Percentiles rank a stretch among this genome's conserved stretches.
Conservation (phyloP, 2,888 invertebrate genomes). For the Dryadula phaetusa region DNA sequence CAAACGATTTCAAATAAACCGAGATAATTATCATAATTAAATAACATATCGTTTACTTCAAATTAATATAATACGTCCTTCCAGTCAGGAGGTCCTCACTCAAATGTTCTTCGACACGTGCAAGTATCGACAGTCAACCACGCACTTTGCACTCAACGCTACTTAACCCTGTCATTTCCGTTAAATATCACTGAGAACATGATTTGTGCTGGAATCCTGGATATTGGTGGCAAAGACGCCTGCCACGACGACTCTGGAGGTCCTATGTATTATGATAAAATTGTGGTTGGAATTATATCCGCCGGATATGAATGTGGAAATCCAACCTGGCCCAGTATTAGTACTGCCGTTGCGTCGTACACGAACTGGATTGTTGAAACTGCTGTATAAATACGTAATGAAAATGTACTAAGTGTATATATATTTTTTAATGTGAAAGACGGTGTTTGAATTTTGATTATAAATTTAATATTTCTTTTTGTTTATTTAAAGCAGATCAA, state of each 20-base stretch:
- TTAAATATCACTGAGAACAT: constrained; percentile 61
- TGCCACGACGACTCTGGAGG: constrained; percentile 62
- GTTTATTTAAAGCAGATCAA: no score
- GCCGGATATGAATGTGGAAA: constrained; percentile 71
- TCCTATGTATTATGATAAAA: constrained; percentile 51
- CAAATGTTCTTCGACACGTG: constrained; percentile 56
- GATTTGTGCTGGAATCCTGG: constrained; percentile 66
- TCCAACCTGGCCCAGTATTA: constrained; percentile 69
- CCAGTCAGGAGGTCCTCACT: constrained; percentile 45
- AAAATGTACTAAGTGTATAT: no score
- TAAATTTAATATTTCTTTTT: no score
- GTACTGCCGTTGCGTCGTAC: constrained; percentile 59
- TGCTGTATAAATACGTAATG: background rate
- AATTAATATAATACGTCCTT: constrained; percentile 9
- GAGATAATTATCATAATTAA: no score
- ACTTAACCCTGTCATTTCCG: constrained; percentile 50
- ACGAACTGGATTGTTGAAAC: constrained; percentile 39
- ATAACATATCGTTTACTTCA: no score
- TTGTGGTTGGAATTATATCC: constrained; percentile 69
- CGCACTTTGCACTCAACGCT: constrained; percentile 59
- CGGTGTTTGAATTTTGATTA: no score
- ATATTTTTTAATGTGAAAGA: no score
- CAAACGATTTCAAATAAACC: no score
- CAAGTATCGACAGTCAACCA: constrained; percentile 60
- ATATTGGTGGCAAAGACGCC: constrained; percentile 59